phyloP scores from a whole-genome alignment of 2,797 vertebrate species.

The Neosilurus hyrtlii region DNA sequence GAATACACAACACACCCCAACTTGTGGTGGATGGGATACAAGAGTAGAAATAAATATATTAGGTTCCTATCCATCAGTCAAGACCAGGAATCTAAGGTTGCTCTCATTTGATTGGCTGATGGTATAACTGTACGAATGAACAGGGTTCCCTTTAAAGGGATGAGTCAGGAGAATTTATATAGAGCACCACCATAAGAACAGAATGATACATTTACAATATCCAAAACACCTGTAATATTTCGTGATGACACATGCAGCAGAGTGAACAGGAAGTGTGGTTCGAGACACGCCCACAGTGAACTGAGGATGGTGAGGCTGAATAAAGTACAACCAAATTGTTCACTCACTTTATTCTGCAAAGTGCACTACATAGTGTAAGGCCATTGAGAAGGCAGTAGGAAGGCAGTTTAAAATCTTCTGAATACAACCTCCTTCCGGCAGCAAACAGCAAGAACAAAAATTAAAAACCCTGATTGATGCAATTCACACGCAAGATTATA shows the following conservation, averaged over 20 bases:
- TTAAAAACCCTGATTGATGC: not conserved
- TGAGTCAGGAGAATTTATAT: not conserved
- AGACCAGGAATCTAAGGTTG: not conserved
- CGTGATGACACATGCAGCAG: not conserved
- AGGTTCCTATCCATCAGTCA: too few relatives aligned
- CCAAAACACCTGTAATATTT: not conserved
- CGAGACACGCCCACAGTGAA: not conserved
- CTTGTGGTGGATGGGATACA: too few relatives aligned
- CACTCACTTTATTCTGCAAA: not conserved
- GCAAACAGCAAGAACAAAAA: not conserved
- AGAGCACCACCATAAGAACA: not conserved
- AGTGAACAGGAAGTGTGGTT: not conserved
- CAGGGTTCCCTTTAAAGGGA: not conserved
- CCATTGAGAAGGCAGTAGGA: not conserved
- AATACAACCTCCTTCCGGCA: not conserved
- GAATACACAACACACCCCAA: not conserved
- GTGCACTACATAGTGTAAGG: not conserved
- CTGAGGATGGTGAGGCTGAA: not conserved
- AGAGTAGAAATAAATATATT: not conserved
- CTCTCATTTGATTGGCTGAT: not conserved
- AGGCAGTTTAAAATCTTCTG: not conserved
- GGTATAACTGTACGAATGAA: not conserved
- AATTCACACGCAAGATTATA: not conserved
- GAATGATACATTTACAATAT: not conserved
- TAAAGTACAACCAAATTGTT: not conserved